phyloP scores from a whole-genome alignment of 2,797 vertebrate species.

The Taeniopygia guttata region DNA sequence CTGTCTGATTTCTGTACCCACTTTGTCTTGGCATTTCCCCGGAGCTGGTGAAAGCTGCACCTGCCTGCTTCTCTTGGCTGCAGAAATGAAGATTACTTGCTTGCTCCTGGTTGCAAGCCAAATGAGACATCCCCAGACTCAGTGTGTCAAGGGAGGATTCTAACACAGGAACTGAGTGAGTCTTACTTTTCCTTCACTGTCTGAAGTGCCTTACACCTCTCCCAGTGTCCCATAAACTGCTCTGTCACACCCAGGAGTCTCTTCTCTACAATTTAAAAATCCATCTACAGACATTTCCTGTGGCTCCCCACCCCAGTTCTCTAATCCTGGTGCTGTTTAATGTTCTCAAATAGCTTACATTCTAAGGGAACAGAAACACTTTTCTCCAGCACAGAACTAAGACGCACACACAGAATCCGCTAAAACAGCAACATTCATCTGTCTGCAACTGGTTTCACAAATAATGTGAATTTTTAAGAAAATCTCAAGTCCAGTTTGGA shows the following conservation, averaged over 20 bases:
- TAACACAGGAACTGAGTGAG: neutral
- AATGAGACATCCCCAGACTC: neutral
- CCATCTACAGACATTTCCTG: neutral
- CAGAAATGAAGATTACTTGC: neutral
- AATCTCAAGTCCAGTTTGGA: neutral
- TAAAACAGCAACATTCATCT: neutral
- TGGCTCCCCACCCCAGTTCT: neutral
- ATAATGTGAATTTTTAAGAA: neutral
- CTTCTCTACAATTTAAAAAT: neutral
- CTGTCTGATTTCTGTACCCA: neutral
- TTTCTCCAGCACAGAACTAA: neutral
- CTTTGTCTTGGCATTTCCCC: neutral
- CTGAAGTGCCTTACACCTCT: neutral
- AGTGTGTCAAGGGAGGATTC: neutral
- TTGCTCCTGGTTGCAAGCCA: neutral
- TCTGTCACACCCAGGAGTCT: neutral
- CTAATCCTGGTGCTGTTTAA: neutral
- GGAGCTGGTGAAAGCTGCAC: neutral
- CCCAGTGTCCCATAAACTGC: neutral
- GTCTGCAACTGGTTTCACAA: neutral
- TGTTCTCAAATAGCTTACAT: neutral
- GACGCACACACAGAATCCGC: neutral
- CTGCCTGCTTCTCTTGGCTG: neutral
- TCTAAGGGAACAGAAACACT: neutral
- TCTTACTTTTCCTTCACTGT: neutral